Evolutionary conservation across 2,113 vertebrate species (phyloP).

Genomic region (Phyllostomus hastatus): DNA sequence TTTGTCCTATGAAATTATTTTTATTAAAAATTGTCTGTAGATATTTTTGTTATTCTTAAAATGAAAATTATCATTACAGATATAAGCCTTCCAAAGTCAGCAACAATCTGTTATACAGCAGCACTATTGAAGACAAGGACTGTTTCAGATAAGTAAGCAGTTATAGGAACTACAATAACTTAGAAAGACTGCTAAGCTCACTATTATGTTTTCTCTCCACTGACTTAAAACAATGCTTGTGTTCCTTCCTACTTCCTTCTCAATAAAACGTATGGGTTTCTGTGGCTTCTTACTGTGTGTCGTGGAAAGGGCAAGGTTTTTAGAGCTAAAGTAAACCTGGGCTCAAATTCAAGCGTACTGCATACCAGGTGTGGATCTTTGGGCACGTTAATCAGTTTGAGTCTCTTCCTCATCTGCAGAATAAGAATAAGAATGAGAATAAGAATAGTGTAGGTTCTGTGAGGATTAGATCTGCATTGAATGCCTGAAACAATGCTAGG

Average conservation of each 20-base stretch:
- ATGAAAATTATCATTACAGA: conserved; percentile 82
- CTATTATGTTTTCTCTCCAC: not conserved
- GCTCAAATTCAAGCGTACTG: conserved; percentile 23
- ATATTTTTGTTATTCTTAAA: conserved; percentile 53
- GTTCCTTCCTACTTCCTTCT: not conserved
- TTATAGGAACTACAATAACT: not conserved
- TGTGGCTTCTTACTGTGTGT: not conserved
- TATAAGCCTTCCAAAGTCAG: conserved; percentile 99
- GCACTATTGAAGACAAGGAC: conserved; percentile 98
- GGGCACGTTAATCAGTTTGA: conserved; percentile 13
- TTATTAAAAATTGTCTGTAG: conserved; percentile 54
- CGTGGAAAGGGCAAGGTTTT: conserved; percentile 15
- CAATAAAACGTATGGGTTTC: not conserved
- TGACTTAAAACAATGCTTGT: conserved; percentile 15
- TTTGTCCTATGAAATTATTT: conserved; percentile 14
- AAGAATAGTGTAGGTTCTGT: not conserved
- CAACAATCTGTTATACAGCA: conserved; percentile 99
- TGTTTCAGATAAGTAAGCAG: conserved; percentile 96
- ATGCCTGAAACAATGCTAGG: not conserved
- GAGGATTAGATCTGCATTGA: not conserved
- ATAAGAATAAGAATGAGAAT: conserved; percentile 4
- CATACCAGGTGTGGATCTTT: not conserved
- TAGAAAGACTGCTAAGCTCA: conserved; percentile 4
- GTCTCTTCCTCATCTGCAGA: not conserved
- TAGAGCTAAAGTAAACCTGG: conserved; percentile 15